A percentile compares a stretch with the other conserved stretches of the same genome.
phyloP scores from a whole-genome alignment of 2,113 vertebrate species.

The Eurystomus gularis region DNA sequence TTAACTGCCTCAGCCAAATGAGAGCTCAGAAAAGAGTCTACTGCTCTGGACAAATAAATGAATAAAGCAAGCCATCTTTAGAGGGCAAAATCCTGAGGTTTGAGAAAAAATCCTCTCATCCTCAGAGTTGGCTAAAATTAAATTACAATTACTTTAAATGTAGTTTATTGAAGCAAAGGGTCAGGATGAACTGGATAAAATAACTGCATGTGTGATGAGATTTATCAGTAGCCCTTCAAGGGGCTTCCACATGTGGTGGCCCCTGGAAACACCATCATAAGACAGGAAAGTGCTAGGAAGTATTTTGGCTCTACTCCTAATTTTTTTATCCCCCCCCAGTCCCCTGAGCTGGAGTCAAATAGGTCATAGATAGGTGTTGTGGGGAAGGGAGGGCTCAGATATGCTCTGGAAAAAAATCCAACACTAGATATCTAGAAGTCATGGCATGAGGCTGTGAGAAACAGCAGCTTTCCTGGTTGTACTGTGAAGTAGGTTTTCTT shows the following conservation, averaged over 20 bases:
- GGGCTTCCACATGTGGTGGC: rapidly evolving
- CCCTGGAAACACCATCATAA: background rate
- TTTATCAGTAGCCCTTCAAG: background rate
- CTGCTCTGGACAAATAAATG: background rate
- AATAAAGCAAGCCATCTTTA: background rate
- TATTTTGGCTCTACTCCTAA: background rate
- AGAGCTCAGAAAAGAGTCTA: background rate
- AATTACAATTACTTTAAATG: background rate
- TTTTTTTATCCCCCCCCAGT: background rate
- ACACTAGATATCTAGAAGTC: background rate
- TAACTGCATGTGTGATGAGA: background rate
- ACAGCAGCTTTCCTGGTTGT: background rate
- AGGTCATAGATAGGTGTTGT: background rate
- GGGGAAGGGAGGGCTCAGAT: background rate
- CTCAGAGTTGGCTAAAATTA: background rate
- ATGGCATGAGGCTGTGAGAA: background rate
- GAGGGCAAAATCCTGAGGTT: background rate
- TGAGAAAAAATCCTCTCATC: too few species aligned
- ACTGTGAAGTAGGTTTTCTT: background rate
- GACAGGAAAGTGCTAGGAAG: background rate
- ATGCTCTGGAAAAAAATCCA: rapidly evolving
- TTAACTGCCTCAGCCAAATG: background rate
- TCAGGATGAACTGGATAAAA: background rate
- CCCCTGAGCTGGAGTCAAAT: background rate
- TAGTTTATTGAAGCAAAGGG: background rate